Conservation (phyloP, 2,888 invertebrate species). For the Rutpela maculata region DNA sequence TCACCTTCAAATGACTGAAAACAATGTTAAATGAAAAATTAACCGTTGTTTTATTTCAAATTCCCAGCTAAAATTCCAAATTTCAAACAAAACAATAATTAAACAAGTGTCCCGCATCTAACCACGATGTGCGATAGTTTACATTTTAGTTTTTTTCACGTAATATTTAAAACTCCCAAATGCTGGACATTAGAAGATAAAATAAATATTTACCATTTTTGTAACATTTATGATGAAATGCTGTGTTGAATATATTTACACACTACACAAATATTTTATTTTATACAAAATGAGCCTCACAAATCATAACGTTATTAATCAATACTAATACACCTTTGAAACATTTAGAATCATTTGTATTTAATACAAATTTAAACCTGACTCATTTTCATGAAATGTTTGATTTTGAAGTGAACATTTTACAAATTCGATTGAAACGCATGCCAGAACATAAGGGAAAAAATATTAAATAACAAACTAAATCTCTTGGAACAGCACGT, state of each 20-base stretch:
- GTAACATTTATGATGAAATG: background rate
- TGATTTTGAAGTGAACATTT: background rate
- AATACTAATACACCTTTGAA: background rate
- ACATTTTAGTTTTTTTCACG: no score
- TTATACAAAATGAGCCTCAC: background rate
- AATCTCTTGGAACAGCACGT: constrained; percentile 29
- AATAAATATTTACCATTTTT: background rate
- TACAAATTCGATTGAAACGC: constrained; percentile 10
- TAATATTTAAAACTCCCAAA: background rate
- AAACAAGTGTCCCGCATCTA: no score
- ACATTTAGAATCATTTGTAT: background rate
- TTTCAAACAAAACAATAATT: no score
- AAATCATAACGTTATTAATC: background rate
- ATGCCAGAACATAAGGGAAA: constrained; percentile 4
- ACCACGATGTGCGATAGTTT: no score
- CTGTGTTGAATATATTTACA: background rate
- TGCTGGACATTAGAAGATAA: background rate
- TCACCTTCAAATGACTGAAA: no score
- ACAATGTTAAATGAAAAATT: no score
- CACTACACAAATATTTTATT: background rate
- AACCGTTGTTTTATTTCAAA: no score
- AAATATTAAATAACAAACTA: constrained; percentile 26
- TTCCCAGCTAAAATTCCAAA: no score
- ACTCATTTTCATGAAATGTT: constrained; percentile 16
- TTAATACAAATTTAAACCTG: background rate